phyloP scores from a whole-genome alignment of 2,797 vertebrate genomes.

The Mus caroli region DNA sequence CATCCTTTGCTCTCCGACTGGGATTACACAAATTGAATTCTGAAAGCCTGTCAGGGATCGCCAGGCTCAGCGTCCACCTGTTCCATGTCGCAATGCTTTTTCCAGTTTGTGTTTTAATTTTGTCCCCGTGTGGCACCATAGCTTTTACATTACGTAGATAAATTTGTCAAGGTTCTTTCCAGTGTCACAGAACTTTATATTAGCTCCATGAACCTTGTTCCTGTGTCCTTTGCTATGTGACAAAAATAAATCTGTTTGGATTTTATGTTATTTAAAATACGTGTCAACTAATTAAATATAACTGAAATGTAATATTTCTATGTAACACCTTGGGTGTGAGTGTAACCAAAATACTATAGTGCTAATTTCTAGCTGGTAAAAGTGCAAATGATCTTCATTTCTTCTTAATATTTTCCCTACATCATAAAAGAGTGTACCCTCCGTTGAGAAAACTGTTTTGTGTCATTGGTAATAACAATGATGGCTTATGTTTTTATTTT shows the following conservation, averaged over 20 bases:
- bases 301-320: constrained; percentile 39
- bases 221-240: background rate
- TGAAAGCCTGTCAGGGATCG: background rate
- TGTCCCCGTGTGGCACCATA: too few species aligned
- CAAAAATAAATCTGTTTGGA: constrained; percentile 45
- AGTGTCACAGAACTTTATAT: background rate
- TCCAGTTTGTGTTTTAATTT: background rate
- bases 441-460: constrained; percentile 14
- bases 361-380: constrained; percentile 41
- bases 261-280: constrained; percentile 28
- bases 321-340: background rate
- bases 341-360: constrained; percentile 2
- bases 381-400: constrained; percentile 49
- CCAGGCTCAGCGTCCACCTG: background rate
- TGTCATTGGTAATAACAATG: background rate
- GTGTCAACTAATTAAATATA: constrained; percentile 23
- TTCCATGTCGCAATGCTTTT: background rate
- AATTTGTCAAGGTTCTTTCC: background rate
- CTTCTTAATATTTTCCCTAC: constrained; percentile 39
- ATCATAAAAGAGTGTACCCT: background rate
- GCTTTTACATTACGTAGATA: background rate
- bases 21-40: background rate
- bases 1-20: background rate
- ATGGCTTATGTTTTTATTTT: background rate
- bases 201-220: background rate